Percentiles rank a stretch among this genome's conserved stretches.
Conservation (phyloP, 2,888 invertebrate genomes). For the Chrysolina oricalcia region DNA sequence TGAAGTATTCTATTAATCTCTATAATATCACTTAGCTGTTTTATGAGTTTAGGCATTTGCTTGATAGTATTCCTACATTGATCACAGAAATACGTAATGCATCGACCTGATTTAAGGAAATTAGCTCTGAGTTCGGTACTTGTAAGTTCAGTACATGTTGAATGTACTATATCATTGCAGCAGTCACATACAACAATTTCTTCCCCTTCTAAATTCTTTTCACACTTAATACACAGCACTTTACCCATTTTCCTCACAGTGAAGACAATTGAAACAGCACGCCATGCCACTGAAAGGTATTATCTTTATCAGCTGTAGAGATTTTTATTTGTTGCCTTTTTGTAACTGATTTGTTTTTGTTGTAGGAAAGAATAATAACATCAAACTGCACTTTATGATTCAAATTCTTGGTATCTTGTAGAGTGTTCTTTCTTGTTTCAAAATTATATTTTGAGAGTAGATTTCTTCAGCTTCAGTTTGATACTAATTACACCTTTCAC, state of each 20-base stretch:
- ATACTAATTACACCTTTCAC: conserved; percentile 2
- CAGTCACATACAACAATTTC: conserved; percentile 3
- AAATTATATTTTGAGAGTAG: conserved; percentile 3
- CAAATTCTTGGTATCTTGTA: conserved; percentile 2
- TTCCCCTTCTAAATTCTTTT: conserved; percentile 7
- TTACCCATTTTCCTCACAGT: conserved; percentile 11
- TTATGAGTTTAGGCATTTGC: conserved; percentile 29
- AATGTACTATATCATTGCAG: too few relatives aligned
- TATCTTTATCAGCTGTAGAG: conserved; percentile 9
- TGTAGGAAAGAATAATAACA: background rate
- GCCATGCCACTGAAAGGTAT: conserved; percentile 7
- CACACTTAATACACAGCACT: conserved; percentile 9
- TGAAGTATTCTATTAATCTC: conserved; percentile 19
- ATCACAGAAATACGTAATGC: conserved; percentile 17
- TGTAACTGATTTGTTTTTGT: conserved; percentile 12
- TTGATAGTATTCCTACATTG: conserved; percentile 14
- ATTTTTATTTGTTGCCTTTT: conserved; percentile 3
- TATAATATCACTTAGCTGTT: conserved; percentile 22
- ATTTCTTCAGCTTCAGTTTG: background rate
- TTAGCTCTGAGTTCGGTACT: conserved; percentile 22
- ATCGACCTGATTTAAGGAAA: conserved; percentile 5
- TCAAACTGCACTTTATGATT: conserved; percentile 12
- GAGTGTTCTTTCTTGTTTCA: conserved; percentile 4
- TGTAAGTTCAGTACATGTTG: conserved; percentile 21
- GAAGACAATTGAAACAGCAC: conserved; percentile 2